These are phyloP conservation scores for Petromus typicus DNA, from an alignment of 2,113 vertebrate species.

Conservation along the genomic window DNA sequence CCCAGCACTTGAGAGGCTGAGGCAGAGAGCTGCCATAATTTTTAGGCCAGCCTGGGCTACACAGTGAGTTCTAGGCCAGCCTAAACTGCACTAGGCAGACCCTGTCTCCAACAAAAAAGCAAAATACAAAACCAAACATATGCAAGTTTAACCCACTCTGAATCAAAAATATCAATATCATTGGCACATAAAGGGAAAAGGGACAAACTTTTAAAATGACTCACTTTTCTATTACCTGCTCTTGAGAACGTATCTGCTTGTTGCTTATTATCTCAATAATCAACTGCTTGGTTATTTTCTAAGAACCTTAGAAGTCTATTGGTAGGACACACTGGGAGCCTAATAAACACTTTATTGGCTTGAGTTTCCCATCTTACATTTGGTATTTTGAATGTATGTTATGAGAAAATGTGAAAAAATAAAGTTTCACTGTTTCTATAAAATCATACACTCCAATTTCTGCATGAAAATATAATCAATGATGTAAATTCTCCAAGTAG, in stretches of 20 bases:
- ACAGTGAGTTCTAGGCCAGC: background rate
- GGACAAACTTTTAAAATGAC: background rate
- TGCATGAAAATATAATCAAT: constrained; percentile 51
- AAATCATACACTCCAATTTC: constrained; percentile 43
- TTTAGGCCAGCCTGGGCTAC: background rate
- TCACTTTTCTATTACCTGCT: background rate
- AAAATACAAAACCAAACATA: background rate
- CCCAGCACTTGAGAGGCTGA: background rate
- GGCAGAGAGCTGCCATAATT: background rate
- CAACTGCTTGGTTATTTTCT: background rate
- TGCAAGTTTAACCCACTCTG: constrained; percentile 9
- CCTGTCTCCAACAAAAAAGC: background rate
- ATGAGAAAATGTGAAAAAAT: constrained; percentile 43
- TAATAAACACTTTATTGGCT: constrained; percentile 7
- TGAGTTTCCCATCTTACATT: constrained; percentile 16
- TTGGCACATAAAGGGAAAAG: background rate
- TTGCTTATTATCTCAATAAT: constrained; percentile 3
- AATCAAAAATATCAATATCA: constrained; percentile 4
- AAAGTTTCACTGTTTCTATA: constrained; percentile 25
- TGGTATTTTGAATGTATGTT: constrained; percentile 39
- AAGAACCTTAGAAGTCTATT: constrained; percentile 16
- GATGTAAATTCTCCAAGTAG: constrained; percentile 25
- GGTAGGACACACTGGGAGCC: background rate
- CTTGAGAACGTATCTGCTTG: background rate
- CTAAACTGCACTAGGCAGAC: background rate